Evolutionary conservation across 2,797 vertebrate genomes (phyloP).

Genomic region (Gadopsis bispinosus): DNA sequence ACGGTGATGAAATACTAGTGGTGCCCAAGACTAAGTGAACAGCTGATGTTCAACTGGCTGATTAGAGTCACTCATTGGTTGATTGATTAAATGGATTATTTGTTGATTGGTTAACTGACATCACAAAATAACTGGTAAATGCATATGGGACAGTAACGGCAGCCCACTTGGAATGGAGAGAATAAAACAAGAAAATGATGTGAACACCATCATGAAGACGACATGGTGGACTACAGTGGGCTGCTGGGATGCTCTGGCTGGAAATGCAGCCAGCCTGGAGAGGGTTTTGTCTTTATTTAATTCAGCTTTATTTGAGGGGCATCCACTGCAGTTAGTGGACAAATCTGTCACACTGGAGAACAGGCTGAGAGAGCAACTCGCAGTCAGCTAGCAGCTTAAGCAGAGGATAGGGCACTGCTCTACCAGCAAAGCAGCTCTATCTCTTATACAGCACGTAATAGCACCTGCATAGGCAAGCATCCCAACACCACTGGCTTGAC

Average conservation of each 20-base stretch:
- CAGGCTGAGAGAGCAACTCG: constrained; percentile 19
- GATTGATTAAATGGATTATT: constrained; percentile 44
- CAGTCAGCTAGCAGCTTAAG: constrained; percentile 43
- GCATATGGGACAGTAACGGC: constrained; percentile 25
- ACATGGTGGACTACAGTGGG: constrained; percentile 26
- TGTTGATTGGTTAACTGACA: constrained; percentile 51
- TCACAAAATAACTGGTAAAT: constrained; percentile 37
- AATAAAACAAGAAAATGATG: constrained; percentile 23
- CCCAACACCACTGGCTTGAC: constrained; percentile 46
- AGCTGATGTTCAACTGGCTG: constrained; percentile 1
- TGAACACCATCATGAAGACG: constrained; percentile 18
- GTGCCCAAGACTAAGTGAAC: constrained; percentile 89
- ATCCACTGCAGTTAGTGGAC: constrained; percentile 30
- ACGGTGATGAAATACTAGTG: constrained; percentile 95
- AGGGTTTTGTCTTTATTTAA: constrained; percentile 48
- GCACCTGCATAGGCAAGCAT: constrained; percentile 47
- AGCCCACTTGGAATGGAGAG: constrained; percentile 14
- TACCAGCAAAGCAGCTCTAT: constrained; percentile 54
- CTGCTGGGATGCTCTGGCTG: constrained; percentile 41
- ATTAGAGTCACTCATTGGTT: constrained; percentile 22
- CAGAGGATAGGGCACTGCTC: constrained; percentile 26
- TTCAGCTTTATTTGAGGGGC: constrained; percentile 63
- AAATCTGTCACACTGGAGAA: constrained; percentile 32
- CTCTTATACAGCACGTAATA: constrained; percentile 52
- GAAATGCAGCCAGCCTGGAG: constrained; percentile 30